A percentile compares a stretch with the other conserved stretches of the same genome.
These are phyloP conservation scores for Sceloporus tristichus DNA, from an alignment of 2,113 vertebrate species.

Conservation along the genomic window DNA sequence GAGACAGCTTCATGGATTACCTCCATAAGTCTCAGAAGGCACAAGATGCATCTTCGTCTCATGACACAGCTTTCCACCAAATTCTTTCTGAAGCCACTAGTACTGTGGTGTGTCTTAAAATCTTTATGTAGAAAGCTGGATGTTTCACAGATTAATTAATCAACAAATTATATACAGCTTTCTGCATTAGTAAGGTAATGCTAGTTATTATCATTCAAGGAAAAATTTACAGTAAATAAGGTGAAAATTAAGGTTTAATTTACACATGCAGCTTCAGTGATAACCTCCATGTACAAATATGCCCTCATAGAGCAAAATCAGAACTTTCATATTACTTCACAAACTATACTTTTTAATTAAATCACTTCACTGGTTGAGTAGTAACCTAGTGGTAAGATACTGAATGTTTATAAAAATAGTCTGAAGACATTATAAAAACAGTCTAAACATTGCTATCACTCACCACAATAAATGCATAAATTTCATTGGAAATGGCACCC, in stretches of 20 bases:
- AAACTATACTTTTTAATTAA: neutral
- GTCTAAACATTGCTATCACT: neutral
- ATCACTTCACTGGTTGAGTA: neutral
- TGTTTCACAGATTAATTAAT: neutral
- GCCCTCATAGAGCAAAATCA: neutral
- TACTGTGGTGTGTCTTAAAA: neutral
- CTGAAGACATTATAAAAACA: neutral
- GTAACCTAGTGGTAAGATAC: neutral
- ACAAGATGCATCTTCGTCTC: neutral
- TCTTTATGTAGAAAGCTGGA: neutral
- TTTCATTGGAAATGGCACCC: neutral
- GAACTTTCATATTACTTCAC: neutral
- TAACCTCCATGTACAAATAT: neutral
- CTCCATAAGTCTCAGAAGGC: neutral
- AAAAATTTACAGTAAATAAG: neutral
- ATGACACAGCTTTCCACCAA: neutral
- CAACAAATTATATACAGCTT: neutral
- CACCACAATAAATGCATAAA: neutral
- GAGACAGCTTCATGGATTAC: neutral
- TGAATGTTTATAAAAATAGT: neutral
- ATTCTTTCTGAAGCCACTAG: neutral
- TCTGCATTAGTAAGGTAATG: neutral
- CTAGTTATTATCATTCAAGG: neutral
- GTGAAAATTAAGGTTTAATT: neutral
- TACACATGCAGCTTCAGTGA: neutral